Evolutionary conservation across 2,113 vertebrate genomes (phyloP), one percentile per base, ranked within the genome.

Genomic region (Sander vitreus): DNA sequence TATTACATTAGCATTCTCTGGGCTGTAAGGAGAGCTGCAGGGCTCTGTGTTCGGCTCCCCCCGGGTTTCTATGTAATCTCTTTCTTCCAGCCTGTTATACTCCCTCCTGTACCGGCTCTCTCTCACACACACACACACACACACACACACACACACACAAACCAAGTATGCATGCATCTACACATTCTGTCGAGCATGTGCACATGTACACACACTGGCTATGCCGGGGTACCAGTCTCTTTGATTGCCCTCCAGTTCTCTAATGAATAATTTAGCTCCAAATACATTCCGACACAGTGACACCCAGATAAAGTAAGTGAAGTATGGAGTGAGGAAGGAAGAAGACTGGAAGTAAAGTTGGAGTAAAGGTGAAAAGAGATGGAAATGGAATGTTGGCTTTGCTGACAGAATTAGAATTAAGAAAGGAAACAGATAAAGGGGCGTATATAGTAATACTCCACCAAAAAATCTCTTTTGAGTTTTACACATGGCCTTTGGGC

Each of bases 221-320:
- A 71, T 69, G 74, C 51, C 47, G 2, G 70, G 39, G 63, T 51
- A 57, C 76, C 78, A 77, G 81, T 87, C 78, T 72, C 80, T 92
- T 88, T 93, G 88, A 90, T 91, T 92, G 76, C 81, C 86, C 83
- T 90, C 81, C 81, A 84, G 82, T 85, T 84, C 85, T 79, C 79
- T 89, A 84, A 91, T 90, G 85, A 91, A 90, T 90, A 90, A 84
- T 88, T 93, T 85, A 87, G 67, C 58, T 84, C 27, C 60, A 79
- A 84, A 82, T 87, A 70, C 51, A 70, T 85, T 83, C 65, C 85
- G 84, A 92, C 91, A 92, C 89, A 85, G 76, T 85, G 85, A 92
- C 88, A 87, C 74, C 62, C 77, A 81, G 89, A 92, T 89, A 91
- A 84, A 85, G 79, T 70, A 60, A 86, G 73, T 70, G 73, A 85